These are phyloP conservation scores for Pampusana beccarii DNA, from an alignment of 2,113 vertebrate genomes.

Conservation along the genomic window DNA sequence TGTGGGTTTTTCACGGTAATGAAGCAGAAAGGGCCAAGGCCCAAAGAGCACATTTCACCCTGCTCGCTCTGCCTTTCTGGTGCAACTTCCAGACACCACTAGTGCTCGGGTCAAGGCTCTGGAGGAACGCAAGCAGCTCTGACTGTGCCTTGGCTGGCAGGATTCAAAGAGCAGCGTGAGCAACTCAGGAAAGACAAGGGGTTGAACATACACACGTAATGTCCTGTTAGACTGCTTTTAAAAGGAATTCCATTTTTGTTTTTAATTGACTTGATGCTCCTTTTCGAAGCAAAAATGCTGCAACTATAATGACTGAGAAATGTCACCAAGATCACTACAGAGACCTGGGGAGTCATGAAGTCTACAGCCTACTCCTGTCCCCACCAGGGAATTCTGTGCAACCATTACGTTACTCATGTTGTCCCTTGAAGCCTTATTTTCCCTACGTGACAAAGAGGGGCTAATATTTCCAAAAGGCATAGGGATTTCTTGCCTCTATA, in stretches of 20 bases:
- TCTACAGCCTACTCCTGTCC: background rate
- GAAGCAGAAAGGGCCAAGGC: background rate
- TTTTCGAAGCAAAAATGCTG: background rate
- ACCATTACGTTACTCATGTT: background rate
- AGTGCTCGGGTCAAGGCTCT: background rate
- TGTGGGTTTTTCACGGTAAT: background rate
- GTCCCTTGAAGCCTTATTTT: background rate
- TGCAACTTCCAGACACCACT: background rate
- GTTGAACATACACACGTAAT: background rate
- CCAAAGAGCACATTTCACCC: background rate
- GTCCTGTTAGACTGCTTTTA: background rate
- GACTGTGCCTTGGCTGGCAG: background rate
- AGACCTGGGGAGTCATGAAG: background rate
- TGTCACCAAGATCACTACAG: background rate
- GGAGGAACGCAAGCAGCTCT: background rate
- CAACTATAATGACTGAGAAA: background rate
- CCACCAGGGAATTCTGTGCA: background rate
- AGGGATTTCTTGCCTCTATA: background rate
- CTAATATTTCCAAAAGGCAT: background rate
- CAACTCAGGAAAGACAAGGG: background rate
- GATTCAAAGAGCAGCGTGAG: background rate
- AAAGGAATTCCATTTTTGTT: background rate
- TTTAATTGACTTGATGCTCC: background rate
- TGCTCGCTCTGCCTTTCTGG: background rate
- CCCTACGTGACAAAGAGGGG: background rate